These are phyloP conservation scores for Procambarus clarkii DNA, from an alignment of 1,140 invertebrate genomes.

Conservation along the genomic window DNA sequence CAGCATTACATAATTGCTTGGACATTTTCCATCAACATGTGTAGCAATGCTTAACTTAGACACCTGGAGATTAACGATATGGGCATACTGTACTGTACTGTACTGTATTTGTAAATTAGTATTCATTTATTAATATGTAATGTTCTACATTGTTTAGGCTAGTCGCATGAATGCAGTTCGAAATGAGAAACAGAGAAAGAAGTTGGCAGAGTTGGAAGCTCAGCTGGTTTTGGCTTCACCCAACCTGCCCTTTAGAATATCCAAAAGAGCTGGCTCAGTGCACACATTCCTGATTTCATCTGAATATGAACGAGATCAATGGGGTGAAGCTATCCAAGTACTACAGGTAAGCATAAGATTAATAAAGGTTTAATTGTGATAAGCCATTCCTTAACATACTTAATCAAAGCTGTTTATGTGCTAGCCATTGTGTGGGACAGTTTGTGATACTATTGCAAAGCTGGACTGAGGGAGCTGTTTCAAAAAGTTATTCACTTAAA, in stretches of 20 bases:
- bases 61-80: neutral
- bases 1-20: neutral
- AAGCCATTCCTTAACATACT: neutral
- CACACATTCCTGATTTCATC: slow-evolving; percentile 94
- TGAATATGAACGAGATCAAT: slow-evolving; percentile 94
- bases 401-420: neutral
- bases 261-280: slow-evolving; percentile 79
- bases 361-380: neutral
- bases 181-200: slow-evolving; percentile 91
- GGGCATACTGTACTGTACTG: no score
- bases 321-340: slow-evolving; percentile 92
- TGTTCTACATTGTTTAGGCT: slow-evolving; percentile 8
- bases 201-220: slow-evolving; percentile 90
- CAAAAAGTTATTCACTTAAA: no score
- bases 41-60: neutral
- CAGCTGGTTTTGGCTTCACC: slow-evolving; percentile 92
- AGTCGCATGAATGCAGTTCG: slow-evolving; percentile 76
- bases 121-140: neutral
- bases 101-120: neutral
- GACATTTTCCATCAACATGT: neutral
- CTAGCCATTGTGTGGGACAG: no score
- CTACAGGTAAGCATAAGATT: slow-evolving; percentile 78
- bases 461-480: no score
- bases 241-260: slow-evolving; percentile 86
- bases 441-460: no score